Evolutionary conservation across 2,888 invertebrate genomes (phyloP), one percentile per base, ranked within the genome.

Genomic region (Neoaliturus tenellus): DNA sequence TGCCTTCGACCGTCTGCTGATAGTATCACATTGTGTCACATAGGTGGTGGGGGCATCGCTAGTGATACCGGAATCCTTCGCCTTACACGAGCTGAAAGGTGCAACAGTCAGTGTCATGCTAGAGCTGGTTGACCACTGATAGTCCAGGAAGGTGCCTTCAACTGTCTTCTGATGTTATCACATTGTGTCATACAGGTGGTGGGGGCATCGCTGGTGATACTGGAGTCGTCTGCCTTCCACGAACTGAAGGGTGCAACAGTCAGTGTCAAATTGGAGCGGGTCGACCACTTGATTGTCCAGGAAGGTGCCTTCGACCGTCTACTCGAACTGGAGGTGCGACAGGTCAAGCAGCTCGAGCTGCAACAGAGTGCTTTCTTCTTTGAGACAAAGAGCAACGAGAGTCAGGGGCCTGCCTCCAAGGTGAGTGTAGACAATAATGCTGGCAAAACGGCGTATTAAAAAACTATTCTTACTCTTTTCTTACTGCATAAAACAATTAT

Each of bases 1-100:
- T 71, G 93, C 94, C 0, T 95, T 95, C 88, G 94, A 94, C 44
- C 94, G 94, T 92, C 91, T 95, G 39, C 91, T 93, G n/a, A n/a
- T n/a, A n/a, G n/a, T n/a, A n/a, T n/a, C n/a, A n/a, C n/a, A n/a
- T n/a, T n/a, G n/a, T n/a, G n/a, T n/a, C n/a, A n/a, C n/a, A n/a
- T n/a, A 71, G 71, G 75, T 75, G 23, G 41, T 48, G 28, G 75
- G 78, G n/a, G 55, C 28, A 17, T 14, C 44, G 31, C 78, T 20
- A 17, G 78, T 78, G 33, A 78, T 78, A 31, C 3, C 55, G 33
- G 33, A 78, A 55, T 55, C 78, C 12, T 8, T 2, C 3, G 78
- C 78, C 17, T 78, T 78, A 51, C 35, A 85, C 73, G 86, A 86
- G 82, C 85, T 87, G 48, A 80, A 92, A 85, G 91, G 93, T 88